A percentile compares a stretch with the other conserved stretches of the same genome.
Conservation (phyloP, 2,113 vertebrate species). For the Garra rufa region DNA sequence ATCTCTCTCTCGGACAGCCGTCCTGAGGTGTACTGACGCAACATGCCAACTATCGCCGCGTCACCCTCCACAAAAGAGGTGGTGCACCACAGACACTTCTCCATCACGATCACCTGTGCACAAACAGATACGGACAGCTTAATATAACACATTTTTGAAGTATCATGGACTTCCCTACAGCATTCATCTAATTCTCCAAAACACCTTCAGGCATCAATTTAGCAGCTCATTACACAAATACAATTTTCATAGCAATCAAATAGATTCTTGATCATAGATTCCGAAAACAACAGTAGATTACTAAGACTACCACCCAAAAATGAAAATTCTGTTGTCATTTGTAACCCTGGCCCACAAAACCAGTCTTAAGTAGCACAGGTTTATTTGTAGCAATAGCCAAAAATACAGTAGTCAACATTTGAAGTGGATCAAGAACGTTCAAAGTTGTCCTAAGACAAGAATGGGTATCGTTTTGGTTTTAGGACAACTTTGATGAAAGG, state of each 20-base stretch:
- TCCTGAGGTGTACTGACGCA: constrained; percentile 72
- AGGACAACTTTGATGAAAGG: no score
- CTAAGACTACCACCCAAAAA: no score
- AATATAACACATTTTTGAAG: not conserved
- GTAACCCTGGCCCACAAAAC: no score
- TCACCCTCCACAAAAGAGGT: constrained; percentile 69
- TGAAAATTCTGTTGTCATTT: no score
- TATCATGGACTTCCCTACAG: not conserved
- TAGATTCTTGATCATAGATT: not conserved
- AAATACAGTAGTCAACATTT: no score
- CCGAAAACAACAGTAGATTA: not conserved
- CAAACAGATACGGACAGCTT: not conserved
- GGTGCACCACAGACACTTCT: constrained; percentile 85
- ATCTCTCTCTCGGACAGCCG: constrained; percentile 61
- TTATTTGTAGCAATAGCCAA: no score
- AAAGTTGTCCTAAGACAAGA: no score
- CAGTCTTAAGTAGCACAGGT: no score
- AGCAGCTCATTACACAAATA: not conserved
- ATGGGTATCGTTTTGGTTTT: no score
- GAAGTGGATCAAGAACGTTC: no score
- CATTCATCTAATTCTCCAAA: not conserved
- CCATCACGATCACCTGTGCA: constrained; percentile 74
- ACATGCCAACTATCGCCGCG: constrained; percentile 58
- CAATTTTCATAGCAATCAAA: not conserved
- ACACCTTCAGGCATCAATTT: not conserved